Evolutionary conservation across 2,797 vertebrate genomes (phyloP), one percentile per base, ranked within the genome.

Genomic region (Vespertilio murinus): DNA sequence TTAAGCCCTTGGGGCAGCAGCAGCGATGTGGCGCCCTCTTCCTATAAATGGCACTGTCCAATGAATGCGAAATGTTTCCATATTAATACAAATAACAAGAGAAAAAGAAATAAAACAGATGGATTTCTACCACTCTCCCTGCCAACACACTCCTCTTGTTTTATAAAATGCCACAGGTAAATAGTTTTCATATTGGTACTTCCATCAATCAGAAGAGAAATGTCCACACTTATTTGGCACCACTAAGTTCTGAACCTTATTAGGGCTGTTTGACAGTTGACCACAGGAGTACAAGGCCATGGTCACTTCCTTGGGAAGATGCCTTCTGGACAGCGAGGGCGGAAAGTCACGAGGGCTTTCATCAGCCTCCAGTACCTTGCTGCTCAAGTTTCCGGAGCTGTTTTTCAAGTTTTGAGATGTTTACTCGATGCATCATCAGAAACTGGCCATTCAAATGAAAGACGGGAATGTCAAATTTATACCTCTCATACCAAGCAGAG

Each of bases 391-490:
- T 98, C 49, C 16, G 65, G 75, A 99, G 98, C 5, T 84, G 96
- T 42, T 98, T 98, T 94, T 99, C 98, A 96, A 99, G 98, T 92
- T 98, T 98, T 28, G 96, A 91, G 18, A 97, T 92, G 96, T 99
- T 97, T 30, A 99, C 98, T 79, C 89, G 97, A 96, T 99, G 99
- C 98, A 98, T 99, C 99, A 99, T 99, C 49, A 99, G 96, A 97
- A 99, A 99, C 91, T 98, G 98, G 45, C 99, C 99, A 95, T 99
- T 98, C 73, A 99, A 91, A 96, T 99, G 99, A 96, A 99, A 99
- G 92, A 99, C 99, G 0, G 99, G 99, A 94, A 99, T 99, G 95
- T 99, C 98, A 22, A 98, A 98, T 93, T 98, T 99, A 95, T 99
- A 99, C 82, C 98, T 98, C 52, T 98, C 98, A 93, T 97, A 98